These are phyloP conservation scores for Sarcoramphus papa DNA, from an alignment of 2,797 vertebrate genomes.

Conservation along the genomic window DNA sequence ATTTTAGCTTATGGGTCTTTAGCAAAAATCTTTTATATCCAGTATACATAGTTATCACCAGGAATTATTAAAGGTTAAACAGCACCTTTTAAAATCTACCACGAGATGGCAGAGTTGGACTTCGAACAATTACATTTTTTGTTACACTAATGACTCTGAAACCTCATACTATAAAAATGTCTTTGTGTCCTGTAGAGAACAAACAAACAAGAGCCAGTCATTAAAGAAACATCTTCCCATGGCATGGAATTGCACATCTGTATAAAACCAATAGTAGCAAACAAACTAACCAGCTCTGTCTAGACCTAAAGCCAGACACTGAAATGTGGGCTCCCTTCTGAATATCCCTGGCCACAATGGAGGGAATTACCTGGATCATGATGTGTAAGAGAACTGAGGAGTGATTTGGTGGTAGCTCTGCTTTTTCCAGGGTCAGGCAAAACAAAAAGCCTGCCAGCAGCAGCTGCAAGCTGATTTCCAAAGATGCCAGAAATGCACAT, in stretches of 20 bases:
- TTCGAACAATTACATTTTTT: neutral
- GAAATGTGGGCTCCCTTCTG: neutral
- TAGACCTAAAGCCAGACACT: neutral
- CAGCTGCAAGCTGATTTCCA: neutral
- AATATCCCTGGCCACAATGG: neutral
- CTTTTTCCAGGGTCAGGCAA: neutral
- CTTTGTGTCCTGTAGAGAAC: neutral
- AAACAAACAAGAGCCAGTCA: neutral
- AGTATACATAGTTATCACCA: accelerated
- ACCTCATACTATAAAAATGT: neutral
- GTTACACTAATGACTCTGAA: neutral
- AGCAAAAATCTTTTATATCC: neutral
- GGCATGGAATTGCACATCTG: neutral
- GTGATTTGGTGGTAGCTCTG: neutral
- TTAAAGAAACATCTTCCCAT: neutral
- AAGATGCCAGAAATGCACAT: neutral
- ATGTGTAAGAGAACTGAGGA: neutral
- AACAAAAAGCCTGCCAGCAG: neutral
- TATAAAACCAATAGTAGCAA: neutral
- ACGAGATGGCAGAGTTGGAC: slow-evolving; percentile 49
- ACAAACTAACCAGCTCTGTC: neutral
- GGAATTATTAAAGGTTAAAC: neutral
- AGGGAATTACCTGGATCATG: neutral
- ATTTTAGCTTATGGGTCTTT: neutral
- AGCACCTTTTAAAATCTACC: neutral